Base-by-base conservation (phyloP, 2,113 vertebrate genomes). In the Serilophus lunatus region DNA sequence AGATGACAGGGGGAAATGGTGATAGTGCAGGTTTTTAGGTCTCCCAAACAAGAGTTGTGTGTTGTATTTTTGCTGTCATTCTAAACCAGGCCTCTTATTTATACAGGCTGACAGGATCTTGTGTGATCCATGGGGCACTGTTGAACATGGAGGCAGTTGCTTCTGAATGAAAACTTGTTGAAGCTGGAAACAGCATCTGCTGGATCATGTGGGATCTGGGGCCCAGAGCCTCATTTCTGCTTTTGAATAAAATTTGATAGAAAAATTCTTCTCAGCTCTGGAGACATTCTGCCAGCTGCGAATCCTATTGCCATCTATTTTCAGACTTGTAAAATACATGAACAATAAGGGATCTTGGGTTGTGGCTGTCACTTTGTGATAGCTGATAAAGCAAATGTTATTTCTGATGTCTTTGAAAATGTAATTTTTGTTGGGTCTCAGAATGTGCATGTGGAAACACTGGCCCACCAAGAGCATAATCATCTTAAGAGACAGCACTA, bases 81-180 rank as follows among this genome's bases (percentile, higher is more conserved):
- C 93, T 94, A 92, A 96, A 94, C 53, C n/a, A 33, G 93, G 96
- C 90, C 92, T 96, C 86, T 96, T 88, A 86, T 96, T 96, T 88
- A 86, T 81, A 84, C 95, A 96, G 94, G 94, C 83, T 83, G 8
- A 78, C 90, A 92, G 93, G 93, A 86, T 96, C 88, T 60, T 96
- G 80, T 92, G 92, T 93, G 88, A 92, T 95, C 92, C 82, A 1
- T 94, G 85, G 76, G 94, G 75, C 90, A 78, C 75, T 96, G 4
- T 88, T 96, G 93, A 94, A 93, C 93, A 81, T 8, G 88, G 83
- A 94, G 89, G 85, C 90, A 88, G 82, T 94, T 96, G 94, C 86
- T 95, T 96, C 90, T 96, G 92, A 95, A 81, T 81, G 95, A 96
- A 61, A 94, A 81, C 90, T 93, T 95, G 88, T 61, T 95, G 95